Base-by-base conservation (phyloP, 2,888 invertebrate species). In the Morpho deidamia region DNA sequence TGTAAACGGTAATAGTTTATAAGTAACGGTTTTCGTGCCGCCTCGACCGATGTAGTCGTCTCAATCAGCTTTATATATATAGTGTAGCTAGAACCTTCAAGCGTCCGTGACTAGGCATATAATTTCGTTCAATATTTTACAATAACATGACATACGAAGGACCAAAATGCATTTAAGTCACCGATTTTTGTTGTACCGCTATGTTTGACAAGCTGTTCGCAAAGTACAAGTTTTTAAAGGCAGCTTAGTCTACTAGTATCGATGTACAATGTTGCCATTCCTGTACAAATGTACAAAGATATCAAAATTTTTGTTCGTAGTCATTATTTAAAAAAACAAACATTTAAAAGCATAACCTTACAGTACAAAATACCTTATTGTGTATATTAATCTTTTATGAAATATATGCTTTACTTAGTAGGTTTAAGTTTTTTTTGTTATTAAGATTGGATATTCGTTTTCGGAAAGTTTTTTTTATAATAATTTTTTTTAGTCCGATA, bases 321-420 rank as follows among this genome's bases (percentile, higher is more conserved):
- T 51, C 44, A 41, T 48, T 44, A 51, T 48, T 23, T 5, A 23
- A 23, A 23, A 43, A 23, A 45, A 57, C 56, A 62, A 61, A 58
- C 55, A 40, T 41, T 51, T 54, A 50, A 59, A 59, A 61, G 61
- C 63, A 66, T 68, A 81, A 86, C 88, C 86, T 87, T 70, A 87
- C 83, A 88, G 88, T 88, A 88, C 88, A 88, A 88, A 85, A 83
- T 83, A 83, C 74, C 73, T 76, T 83, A 80, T 82, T 79, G 76
- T 79, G 78, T 79, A 83, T 78, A 76, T 75, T 81, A 76, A 78
- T 83, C 80, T 80, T 79, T 72, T 75, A 80, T 79, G 66, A 60
- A 76, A 76, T 72, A 69, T 82, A 83, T 88, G 88, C 88, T 88
- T 88, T 88, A 88, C 83, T 81, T 88, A 88, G 87, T 66, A 54